Evolutionary conservation across 2,888 invertebrate genomes (phyloP).

Genomic region (Pilophorus perplexus): DNA sequence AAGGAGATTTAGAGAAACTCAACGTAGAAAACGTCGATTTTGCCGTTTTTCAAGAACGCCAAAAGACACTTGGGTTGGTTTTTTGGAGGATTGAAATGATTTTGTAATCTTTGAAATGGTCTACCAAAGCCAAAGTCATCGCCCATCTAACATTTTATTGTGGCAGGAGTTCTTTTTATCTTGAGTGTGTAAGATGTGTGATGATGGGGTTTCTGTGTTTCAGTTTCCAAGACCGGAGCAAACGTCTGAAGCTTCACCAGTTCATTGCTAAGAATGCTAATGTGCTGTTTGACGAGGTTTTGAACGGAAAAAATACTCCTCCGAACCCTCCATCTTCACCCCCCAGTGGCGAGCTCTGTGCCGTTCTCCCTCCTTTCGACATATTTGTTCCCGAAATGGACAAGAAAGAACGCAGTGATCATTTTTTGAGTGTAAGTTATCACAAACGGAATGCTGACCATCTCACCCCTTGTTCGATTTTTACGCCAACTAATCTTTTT

Average conservation of each 20-base stretch:
- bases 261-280: slow-evolving; percentile 83
- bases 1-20: slow-evolving; percentile 67
- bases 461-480: too few relatives aligned
- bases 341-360: slow-evolving; percentile 62
- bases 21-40: slow-evolving; percentile 66
- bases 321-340: slow-evolving; percentile 57
- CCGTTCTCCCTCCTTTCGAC: slow-evolving; percentile 83
- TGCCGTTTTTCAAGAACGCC: slow-evolving; percentile 66
- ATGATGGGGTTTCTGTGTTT: too few relatives aligned
- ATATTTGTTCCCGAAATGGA: slow-evolving; percentile 73
- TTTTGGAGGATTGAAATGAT: too few relatives aligned
- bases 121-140: too few relatives aligned
- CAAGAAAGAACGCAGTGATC: slow-evolving; percentile 69
- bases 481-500: too few relatives aligned
- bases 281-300: slow-evolving; percentile 65
- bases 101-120: too few relatives aligned
- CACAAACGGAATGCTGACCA: too few relatives aligned
- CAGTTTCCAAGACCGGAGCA: slow-evolving; percentile 76
- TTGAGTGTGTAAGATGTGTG: not conserved
- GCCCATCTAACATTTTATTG: too few relatives aligned
- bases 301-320: slow-evolving; percentile 51
- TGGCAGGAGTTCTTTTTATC: not conserved
- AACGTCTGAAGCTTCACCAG: slow-evolving; percentile 78
- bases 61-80: slow-evolving; percentile 71
- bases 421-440: slow-evolving; percentile 77